Evolutionary conservation across 1,140 invertebrate species (phyloP).

Genomic region (Bombyx mandarina): DNA sequence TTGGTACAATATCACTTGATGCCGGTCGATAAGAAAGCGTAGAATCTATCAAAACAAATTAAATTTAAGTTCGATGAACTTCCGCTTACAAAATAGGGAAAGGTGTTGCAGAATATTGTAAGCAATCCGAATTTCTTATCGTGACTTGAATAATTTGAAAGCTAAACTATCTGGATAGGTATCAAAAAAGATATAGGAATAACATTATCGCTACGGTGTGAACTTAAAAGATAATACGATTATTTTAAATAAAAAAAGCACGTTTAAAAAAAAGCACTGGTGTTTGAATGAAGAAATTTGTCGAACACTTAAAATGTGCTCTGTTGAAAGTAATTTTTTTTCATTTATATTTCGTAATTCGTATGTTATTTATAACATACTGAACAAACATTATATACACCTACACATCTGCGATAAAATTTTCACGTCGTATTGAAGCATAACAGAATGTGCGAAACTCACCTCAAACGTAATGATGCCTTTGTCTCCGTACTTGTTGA

Average conservation of each 20-base stretch:
- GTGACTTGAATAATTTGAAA: constrained; percentile 5
- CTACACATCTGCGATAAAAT: constrained; percentile 1
- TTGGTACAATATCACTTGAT: not conserved
- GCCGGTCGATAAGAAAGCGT: constrained; percentile 3
- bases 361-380: constrained; percentile 5
- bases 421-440: constrained; percentile 1
- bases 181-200: not conserved
- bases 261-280: no score
- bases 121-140: not conserved
- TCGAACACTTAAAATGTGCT: no score
- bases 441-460: constrained; percentile 22
- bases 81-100: constrained; percentile 53
- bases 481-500: constrained; percentile 74
- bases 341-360: no score
- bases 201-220: not conserved
- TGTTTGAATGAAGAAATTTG: no score
- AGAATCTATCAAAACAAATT: constrained; percentile 9
- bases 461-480: constrained; percentile 75
- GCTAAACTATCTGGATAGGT: no score
- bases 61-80: constrained; percentile 56
- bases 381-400: constrained; percentile 6
- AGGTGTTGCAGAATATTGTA: constrained; percentile 36
- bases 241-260: no score
- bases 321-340: no score
- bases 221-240: no score